Conservation (phyloP, 2,888 invertebrate species). For the Eupsilia transversa region DNA sequence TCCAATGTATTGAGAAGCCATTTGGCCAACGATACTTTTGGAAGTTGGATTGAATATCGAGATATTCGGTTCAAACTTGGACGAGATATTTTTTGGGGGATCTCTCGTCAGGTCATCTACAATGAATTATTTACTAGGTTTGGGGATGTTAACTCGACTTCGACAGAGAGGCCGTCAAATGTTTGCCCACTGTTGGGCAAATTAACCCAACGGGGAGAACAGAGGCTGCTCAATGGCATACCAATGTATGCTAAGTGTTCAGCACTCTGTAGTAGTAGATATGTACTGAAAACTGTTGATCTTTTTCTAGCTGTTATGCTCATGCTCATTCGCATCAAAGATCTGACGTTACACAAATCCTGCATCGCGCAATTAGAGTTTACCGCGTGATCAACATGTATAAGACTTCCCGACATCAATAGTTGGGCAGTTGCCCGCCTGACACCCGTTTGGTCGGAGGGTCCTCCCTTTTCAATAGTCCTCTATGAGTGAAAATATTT, state of each 20-base stretch:
- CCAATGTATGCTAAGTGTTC: background rate
- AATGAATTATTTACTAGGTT: background rate
- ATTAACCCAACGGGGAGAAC: background rate
- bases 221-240: background rate
- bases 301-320: background rate
- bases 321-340: no score
- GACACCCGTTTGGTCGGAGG: no score
- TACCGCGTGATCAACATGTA: no score
- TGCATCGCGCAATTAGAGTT: no score
- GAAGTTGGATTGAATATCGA: conserved; percentile 39
- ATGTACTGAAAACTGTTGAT: background rate
- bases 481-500: no score
- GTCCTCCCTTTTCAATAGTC: no score
- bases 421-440: no score
- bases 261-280: background rate
- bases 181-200: background rate
- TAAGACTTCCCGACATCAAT: no score
- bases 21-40: conserved; percentile 41
- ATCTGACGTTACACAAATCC: no score
- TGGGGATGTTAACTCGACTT: background rate
- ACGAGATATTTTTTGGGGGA: background rate
- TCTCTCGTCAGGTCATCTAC: background rate
- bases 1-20: conserved; percentile 54
- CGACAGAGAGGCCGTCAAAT: background rate
- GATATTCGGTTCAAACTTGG: conserved; percentile 22